Percentiles rank a stretch among this genome's conserved stretches.
Conservation (phyloP, 2,113 vertebrate species). For the Halichoerus grypus region DNA sequence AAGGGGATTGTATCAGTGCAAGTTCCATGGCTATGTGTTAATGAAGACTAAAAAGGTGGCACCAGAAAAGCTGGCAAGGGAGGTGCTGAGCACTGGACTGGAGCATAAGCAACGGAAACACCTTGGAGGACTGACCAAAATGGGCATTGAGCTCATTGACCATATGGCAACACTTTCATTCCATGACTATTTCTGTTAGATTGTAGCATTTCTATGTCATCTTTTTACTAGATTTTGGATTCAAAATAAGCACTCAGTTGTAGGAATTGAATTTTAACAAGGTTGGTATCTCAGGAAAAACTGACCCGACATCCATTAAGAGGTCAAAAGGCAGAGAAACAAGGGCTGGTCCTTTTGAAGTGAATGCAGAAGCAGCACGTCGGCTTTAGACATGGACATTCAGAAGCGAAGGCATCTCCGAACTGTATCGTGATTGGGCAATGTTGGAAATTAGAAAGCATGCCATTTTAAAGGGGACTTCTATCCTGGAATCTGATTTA, state of each 20-base stretch:
- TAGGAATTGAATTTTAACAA: conserved; percentile 57
- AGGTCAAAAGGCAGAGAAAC: conserved; percentile 52
- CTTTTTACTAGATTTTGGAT: conserved; percentile 41
- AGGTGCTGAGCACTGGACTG: neutral
- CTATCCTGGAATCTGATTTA: neutral
- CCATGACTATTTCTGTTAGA: neutral
- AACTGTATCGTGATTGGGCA: neutral
- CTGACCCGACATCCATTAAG: conserved; percentile 63
- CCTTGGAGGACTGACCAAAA: neutral
- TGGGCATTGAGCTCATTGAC: neutral
- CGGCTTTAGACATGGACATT: neutral
- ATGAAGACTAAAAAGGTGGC: neutral
- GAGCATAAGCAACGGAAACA: neutral
- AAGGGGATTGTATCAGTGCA: neutral
- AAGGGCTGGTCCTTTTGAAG: conserved; percentile 41
- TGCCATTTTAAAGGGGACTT: conserved; percentile 13
- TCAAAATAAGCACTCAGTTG: conserved; percentile 20
- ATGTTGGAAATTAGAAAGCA: neutral
- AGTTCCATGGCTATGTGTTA: neutral
- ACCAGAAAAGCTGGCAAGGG: neutral
- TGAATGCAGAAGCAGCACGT: neutral
- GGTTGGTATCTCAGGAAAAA: conserved; percentile 45
- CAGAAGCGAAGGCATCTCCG: neutral
- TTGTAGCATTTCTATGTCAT: neutral
- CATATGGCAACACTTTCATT: neutral